Base-by-base conservation (phyloP, 2,113 vertebrate genomes). In the Mobula hypostoma region DNA sequence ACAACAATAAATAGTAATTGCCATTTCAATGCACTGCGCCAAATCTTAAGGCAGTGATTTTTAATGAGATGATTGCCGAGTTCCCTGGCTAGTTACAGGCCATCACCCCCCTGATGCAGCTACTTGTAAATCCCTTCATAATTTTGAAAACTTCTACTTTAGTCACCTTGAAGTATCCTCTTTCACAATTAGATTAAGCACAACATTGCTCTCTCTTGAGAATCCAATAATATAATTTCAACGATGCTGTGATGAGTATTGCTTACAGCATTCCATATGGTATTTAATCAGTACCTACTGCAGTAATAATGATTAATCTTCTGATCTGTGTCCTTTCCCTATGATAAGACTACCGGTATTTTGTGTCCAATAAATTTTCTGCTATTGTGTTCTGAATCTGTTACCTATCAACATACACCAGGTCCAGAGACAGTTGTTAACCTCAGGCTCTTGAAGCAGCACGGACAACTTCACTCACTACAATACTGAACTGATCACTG, bases 241-340 rank as follows among this genome's bases (percentile, higher is more conserved):
- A 90, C 1, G 15, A 68, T 19, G 85, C 17, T 66, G 58, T 87
- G 58, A 15, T 87, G 29, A 66, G 29, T 32, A 90, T 68, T 68
- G 58, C 85, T 66, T 32, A 90, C 61, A 36, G 6, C 61, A 90
- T 14, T 90, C 85, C 61, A 66, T 32, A 66, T 90, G 27, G 85
- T 68, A 66, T n/a, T 32, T 90, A 17, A 90, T 90, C 61, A 90
- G 29, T 66, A 14, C 24, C 82, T 19, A 19, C 61, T 66, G 15
- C 85, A 66, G n/a, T 90, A 90, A 90, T 90, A 90, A 90, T 90
- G 85, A 5, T 90, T 66, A 90, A 90, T 90, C 61, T 66, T 90
- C 68, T 66, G 85, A 90, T 90, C 66, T 68, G 29, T 90, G 15
- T 68, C 29, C 12, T 90, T 90, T 19, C 85, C 27, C 58, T 66